phyloP scores from a whole-genome alignment of 2,888 invertebrate genomes.

The Nomada ruficornis region DNA sequence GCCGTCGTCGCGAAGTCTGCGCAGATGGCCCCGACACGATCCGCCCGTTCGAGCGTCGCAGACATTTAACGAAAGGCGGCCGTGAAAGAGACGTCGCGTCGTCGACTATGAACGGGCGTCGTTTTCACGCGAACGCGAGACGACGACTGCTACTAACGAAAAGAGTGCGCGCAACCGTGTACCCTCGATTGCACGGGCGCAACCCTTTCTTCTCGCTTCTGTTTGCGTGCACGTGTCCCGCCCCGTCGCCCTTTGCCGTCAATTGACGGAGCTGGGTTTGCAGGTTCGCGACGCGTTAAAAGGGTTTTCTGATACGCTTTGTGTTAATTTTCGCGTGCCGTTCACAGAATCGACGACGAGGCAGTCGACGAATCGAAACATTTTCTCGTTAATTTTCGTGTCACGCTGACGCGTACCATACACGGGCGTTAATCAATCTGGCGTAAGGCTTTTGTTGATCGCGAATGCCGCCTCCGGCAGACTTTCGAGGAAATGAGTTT shows the following conservation, averaged over 20 bases:
- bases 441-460: constrained; percentile 4
- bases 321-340: constrained; percentile 33
- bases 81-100: constrained; percentile 57
- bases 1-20: constrained; percentile 42
- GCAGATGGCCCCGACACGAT: constrained; percentile 52
- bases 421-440: not conserved
- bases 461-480: not conserved
- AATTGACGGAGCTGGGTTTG: constrained; percentile 45
- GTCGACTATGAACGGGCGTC: constrained; percentile 61
- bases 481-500: not conserved
- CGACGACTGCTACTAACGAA: constrained; percentile 52
- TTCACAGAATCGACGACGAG: constrained; percentile 2
- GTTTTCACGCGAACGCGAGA: constrained; percentile 32
- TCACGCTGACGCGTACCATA: not conserved
- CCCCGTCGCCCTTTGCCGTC: not conserved
- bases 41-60: constrained; percentile 70
- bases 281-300: constrained; percentile 24
- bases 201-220: constrained; percentile 18
- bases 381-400: constrained; percentile 32
- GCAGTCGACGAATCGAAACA: not conserved
- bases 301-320: constrained; percentile 39
- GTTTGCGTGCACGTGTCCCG: not conserved
- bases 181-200: constrained; percentile 33
- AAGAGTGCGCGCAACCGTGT: constrained; percentile 45
- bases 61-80: constrained; percentile 75